phyloP scores from a whole-genome alignment of 2,113 vertebrate species.

The Lepisosteus oculatus region DNA sequence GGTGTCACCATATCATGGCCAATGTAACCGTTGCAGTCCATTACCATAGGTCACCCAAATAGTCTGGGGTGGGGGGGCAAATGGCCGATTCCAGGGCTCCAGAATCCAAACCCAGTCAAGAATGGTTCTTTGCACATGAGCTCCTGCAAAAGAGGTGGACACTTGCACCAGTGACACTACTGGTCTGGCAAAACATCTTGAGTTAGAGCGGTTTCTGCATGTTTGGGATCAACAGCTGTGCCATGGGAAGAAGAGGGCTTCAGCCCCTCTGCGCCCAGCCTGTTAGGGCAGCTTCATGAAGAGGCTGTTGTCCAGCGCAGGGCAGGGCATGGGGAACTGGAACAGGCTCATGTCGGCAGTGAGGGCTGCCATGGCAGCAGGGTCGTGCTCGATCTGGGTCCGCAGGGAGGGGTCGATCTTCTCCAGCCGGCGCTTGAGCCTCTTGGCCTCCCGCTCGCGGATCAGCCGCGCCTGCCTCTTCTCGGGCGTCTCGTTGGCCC shows the following conservation, averaged over 20 bases:
- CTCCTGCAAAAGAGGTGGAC: constrained; percentile 24
- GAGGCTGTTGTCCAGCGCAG: constrained; percentile 85
- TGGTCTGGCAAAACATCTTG: neutral
- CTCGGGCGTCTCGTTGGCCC: constrained; percentile 92
- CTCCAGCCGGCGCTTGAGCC: constrained; percentile 89
- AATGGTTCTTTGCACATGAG: constrained; percentile 31
- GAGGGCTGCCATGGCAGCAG: constrained; percentile 90
- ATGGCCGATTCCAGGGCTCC: constrained; percentile 30
- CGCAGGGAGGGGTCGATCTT: constrained; percentile 95
- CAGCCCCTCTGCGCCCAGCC: too few species aligned
- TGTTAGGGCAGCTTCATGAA: constrained; percentile 69
- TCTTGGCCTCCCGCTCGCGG: constrained; percentile 90
- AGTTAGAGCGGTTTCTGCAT: neutral
- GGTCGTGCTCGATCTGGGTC: constrained; percentile 93
- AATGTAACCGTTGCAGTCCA: neutral
- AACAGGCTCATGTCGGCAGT: constrained; percentile 92
- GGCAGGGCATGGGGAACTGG: constrained; percentile 85
- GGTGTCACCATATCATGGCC: too few species aligned
- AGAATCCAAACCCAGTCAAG: constrained; percentile 26
- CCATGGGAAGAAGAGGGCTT: neutral
- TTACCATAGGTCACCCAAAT: neutral
- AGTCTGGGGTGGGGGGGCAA: neutral
- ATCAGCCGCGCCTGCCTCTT: constrained; percentile 90
- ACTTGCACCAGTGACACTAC: constrained; percentile 16
- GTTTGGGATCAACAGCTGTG: neutral